Evolutionary conservation across 2,888 invertebrate genomes (phyloP).

Genomic region (Drosophila ustulata): DNA sequence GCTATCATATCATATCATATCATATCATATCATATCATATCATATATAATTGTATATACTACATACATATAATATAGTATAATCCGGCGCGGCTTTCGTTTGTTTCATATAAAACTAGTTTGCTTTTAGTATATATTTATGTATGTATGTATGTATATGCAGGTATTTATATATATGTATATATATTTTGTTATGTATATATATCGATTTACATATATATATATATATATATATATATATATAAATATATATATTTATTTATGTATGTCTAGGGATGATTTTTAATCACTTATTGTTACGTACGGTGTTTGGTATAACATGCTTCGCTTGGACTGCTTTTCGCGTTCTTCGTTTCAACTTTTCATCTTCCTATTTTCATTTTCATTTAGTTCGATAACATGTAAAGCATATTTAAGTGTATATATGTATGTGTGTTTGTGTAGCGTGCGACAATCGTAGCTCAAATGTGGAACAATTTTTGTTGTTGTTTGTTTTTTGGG

Average conservation of each 20-base stretch:
- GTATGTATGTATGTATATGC: slow-evolving; percentile 38
- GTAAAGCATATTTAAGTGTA: slow-evolving; percentile 57
- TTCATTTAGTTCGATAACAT: slow-evolving; percentile 46
- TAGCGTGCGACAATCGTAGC: slow-evolving; percentile 16
- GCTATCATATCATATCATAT: slow-evolving; percentile 12
- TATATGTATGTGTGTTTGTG: slow-evolving; percentile 17
- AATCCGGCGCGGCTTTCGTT: slow-evolving; percentile 28
- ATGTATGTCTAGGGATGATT: slow-evolving; percentile 80
- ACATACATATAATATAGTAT: slow-evolving; percentile 32
- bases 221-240: slow-evolving; percentile 43
- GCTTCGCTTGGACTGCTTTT: slow-evolving; percentile 63
- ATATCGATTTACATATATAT: slow-evolving; percentile 43
- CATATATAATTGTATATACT: slow-evolving; percentile 10
- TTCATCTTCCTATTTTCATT: slow-evolving; percentile 10
- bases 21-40: slow-evolving; percentile 36
- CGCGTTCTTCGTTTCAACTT: neutral
- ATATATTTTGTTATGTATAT: slow-evolving; percentile 36
- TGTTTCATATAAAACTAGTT: slow-evolving; percentile 60
- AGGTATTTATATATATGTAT: slow-evolving; percentile 32
- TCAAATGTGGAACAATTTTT: neutral
- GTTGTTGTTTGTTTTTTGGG: neutral
- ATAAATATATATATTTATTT: slow-evolving; percentile 35
- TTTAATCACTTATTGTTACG: slow-evolving; percentile 84
- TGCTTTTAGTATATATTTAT: slow-evolving; percentile 30
- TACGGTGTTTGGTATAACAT: slow-evolving; percentile 82